Base-by-base conservation (phyloP, 1,140 invertebrate genomes). In the Antheraea mylitta region DNA sequence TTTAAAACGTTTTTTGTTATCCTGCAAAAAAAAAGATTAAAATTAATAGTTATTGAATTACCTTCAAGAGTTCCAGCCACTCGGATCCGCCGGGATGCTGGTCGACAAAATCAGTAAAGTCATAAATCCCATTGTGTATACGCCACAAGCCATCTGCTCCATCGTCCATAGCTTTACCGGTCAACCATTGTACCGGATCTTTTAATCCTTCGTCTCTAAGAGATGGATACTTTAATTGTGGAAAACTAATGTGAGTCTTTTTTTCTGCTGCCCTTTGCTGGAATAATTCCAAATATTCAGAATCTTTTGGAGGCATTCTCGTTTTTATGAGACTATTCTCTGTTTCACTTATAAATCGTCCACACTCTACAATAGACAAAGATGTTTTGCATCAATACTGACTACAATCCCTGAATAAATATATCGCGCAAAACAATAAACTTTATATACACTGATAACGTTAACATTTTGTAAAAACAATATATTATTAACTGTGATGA, bases 31-130 rank as follows among this genome's bases (percentile, higher is more conserved):
- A 30, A 30, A 30, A 30, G 22, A 30, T 30, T 1, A 2, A 2
- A 30, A 30, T 30, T 30, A 30, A 58, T 22, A 58, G 18, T 11
- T 19, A 62, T 68, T 64, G 16, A 36, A 69, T 64, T 83, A 95
- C 95, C 87, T 95, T 94, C 5, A 96, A 96, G 5, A 95, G 67
- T 66, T 93, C 78, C 8, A 97, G 83, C 96, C 96, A 97, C 79
- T 96, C 95, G 10, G 85, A 64, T 16, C 97, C 97, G 38, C 97
- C 97, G n/a, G 97, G 97, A 93, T 98, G 97, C 18, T 80, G 93
- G 0, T 93, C 71, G 0, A 95, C 85, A 78, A 97, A 98, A 18
- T 92, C 87, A 7, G 87, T 93, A 16, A 98, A 90, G 85, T 98
- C 95, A 80, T 98, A 98, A 0, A 98, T 92, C 58, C 92, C 92